Evolutionary conservation across 1,140 invertebrate species (phyloP), one percentile per base, ranked within the genome.

Genomic region (Argopecten irradians): DNA sequence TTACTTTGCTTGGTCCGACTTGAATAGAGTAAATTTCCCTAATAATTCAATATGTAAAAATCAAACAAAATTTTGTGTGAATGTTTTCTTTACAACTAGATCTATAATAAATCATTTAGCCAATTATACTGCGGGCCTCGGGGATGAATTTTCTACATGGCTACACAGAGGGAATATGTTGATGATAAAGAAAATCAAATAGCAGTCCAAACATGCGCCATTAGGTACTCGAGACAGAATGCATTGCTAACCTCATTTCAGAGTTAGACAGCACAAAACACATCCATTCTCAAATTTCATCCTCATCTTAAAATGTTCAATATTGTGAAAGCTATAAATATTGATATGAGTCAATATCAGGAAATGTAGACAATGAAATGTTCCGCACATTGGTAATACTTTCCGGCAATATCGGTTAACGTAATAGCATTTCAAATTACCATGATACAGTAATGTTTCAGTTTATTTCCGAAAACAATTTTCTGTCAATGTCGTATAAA

Each of bases 41-140:
- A 71, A 71, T 71, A 71, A 71, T 71, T 71, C 55, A 71, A 71
- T 71, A 71, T 28, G 22, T 71, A 28, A 71, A n/a, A 71, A 71
- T 28, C 22, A 3, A 7, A 71, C 22, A 71, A 28, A 1, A n/a
- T 16, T 28, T 28, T 71, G 55, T 71, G 22, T 19, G 22, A 22
- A 55, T 55, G 55, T 28, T 28, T n/a, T 11, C 22, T 71, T 22
- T 8, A 5, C 55, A n/a, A 5, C n/a, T 16, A 39, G 13, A 5
- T 8, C 36, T 39, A 39, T n/a, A 13, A 13, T 39, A n/a, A 71
- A 71, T n/a, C 55, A 71, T n/a, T 0, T 5, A n/a, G 55, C 55
- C 55, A 28, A 28, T n/a, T 28, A n/a, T 28, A 71, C 55, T 3
- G n/a, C 55, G 28, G 55, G 5, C 28, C 55, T 28, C 3, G 55